Evolutionary conservation across 2,888 invertebrate genomes (phyloP).

Genomic region (Labia minor): DNA sequence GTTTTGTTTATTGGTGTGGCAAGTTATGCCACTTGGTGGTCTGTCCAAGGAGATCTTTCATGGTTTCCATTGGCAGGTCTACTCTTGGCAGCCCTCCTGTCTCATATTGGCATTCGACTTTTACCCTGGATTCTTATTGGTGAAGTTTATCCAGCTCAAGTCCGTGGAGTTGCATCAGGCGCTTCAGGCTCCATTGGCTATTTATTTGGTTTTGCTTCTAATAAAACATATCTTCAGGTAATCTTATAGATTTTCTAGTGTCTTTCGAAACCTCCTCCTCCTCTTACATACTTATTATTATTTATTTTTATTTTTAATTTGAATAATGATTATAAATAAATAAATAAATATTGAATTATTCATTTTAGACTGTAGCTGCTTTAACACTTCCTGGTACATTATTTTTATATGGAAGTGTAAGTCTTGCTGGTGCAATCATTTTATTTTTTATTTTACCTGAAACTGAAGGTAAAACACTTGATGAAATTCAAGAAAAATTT

Average conservation of each 20-base stretch:
- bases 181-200: conserved; percentile 62
- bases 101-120: conserved; percentile 57
- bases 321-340: not conserved
- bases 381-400: conserved; percentile 61
- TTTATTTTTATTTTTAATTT: not conserved
- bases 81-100: conserved; percentile 54
- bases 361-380: not conserved
- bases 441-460: conserved; percentile 65
- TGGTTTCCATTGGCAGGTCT: conserved; percentile 61
- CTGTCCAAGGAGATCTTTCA: conserved; percentile 29
- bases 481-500: conserved; percentile 60
- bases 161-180: conserved; percentile 61
- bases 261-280: too few relatives aligned
- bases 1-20: conserved; percentile 52
- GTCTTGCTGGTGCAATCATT: conserved; percentile 50
- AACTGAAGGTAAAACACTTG: conserved; percentile 66
- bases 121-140: conserved; percentile 73
- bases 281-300: not conserved
- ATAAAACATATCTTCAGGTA: conserved; percentile 52
- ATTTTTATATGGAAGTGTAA: conserved; percentile 49
- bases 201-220: conserved; percentile 61
- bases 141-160: conserved; percentile 58
- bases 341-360: not conserved
- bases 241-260: too few relatives aligned
- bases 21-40: conserved; percentile 37